Evolutionary conservation across 2,797 vertebrate genomes (phyloP), one percentile per base, ranked within the genome.

Genomic region (Botia almorhae): DNA sequence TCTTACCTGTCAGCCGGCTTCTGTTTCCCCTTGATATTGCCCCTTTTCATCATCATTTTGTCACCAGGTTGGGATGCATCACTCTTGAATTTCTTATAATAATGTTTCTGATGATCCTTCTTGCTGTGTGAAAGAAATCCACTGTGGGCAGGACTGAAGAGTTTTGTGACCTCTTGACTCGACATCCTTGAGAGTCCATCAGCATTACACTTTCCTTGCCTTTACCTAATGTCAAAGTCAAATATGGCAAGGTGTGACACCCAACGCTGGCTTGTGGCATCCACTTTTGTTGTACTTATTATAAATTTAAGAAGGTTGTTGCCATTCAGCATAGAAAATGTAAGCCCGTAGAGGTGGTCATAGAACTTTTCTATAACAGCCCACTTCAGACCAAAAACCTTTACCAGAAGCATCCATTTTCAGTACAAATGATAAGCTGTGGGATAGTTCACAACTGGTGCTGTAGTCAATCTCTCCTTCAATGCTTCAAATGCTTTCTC

Each of bases 281-380:
- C 69, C 5, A 87, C 19, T 43, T 86, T 89, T 0, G 75, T 75
- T 0, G 73, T 39, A 1, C 80, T 50, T 84, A 87, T 85, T 0
- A 86, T 82, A 72, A 86, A 87, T 19, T 85, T 87, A 0, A 83
- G 82, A 0, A 83, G 87, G 17, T 83, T 88, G 19, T 88, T 88
- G 21, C 86, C 83, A 1, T 80, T 85, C 3, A 72, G 46, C 0
- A 85, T 69, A 1, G 84, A 78, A 33, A 87, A 85, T 0, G 10
- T 72, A 3, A 43, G 64, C 0, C 84, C 85, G 68, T 78, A 84
- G 0, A 85, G 81, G 10, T 83, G 83, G 67, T 85, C 83, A 67
- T 81, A 74, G 2, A 81, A 86, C 0, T 53, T 84, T 0, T 79
- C 36, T 12, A 81, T 85, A 6, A 69, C 81, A 0, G 72, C 73